Conservation (phyloP, 1,140 invertebrate species). For the Melitaea cinxia region DNA sequence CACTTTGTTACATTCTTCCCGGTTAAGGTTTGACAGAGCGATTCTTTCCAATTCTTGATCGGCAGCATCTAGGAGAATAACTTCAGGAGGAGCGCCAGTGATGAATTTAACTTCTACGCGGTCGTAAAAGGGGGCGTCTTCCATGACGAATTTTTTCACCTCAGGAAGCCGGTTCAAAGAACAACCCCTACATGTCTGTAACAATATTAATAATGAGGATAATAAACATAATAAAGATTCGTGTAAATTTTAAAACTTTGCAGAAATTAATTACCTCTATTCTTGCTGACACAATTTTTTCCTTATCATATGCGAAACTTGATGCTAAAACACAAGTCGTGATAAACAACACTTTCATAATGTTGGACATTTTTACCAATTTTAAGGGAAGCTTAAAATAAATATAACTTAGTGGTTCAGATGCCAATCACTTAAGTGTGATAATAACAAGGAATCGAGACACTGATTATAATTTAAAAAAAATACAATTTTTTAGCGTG, state of each 20-base stretch:
- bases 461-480: too few species aligned
- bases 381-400: neutral
- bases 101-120: slow-evolving; percentile 85
- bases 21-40: slow-evolving; percentile 81
- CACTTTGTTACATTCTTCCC: slow-evolving; percentile 87
- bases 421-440: too few species aligned
- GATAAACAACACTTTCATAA: slow-evolving; percentile 9
- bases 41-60: slow-evolving; percentile 86
- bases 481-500: too few species aligned
- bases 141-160: slow-evolving; percentile 88
- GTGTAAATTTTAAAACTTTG: too few species aligned
- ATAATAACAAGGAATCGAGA: too few species aligned
- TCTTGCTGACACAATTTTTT: slow-evolving; percentile 65
- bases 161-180: slow-evolving; percentile 87
- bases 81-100: slow-evolving; percentile 85
- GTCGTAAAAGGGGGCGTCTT: slow-evolving; percentile 87
- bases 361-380: slow-evolving; percentile 9
- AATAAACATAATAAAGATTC: too few species aligned
- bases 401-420: neutral
- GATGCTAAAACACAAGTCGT: neutral
- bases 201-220: slow-evolving; percentile 37
- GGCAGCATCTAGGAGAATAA: slow-evolving; percentile 83
- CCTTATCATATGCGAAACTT: slow-evolving; percentile 46
- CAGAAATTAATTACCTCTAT: slow-evolving; percentile 63
- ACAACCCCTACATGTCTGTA: slow-evolving; percentile 90